Conservation (phyloP, 2,797 vertebrate genomes). For the Rhynchonycteris naso region DNA sequence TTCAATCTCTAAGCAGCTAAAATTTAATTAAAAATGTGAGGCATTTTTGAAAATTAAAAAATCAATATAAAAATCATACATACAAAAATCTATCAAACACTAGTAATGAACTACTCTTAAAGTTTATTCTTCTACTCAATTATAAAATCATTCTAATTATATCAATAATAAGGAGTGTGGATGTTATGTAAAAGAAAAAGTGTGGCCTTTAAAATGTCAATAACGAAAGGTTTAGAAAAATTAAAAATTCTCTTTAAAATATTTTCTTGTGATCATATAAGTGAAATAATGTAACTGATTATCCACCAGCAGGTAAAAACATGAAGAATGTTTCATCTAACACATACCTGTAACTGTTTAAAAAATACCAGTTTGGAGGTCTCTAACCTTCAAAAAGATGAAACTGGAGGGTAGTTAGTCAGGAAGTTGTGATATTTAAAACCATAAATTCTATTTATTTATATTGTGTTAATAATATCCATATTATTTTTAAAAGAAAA, state of each 20-base stretch:
- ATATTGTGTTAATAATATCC: background rate
- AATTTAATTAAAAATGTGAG: background rate
- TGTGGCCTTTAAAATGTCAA: background rate
- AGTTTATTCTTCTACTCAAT: background rate
- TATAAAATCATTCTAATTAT: background rate
- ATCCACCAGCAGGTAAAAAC: background rate
- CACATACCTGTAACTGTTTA: background rate
- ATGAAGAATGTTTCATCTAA: background rate
- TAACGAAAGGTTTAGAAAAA: background rate
- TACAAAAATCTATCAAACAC: background rate
- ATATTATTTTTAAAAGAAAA: background rate
- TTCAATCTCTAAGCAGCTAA: background rate
- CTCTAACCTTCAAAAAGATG: background rate
- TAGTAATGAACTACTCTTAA: background rate
- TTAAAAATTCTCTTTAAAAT: background rate
- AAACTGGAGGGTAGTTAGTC: background rate
- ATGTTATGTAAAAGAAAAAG: background rate
- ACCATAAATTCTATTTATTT: background rate
- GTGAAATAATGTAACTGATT: slow-evolving; percentile 23
- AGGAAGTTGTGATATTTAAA: background rate
- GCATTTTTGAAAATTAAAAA: background rate
- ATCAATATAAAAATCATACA: background rate
- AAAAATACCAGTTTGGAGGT: background rate
- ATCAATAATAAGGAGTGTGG: background rate
- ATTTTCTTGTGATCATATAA: background rate